phyloP scores from a whole-genome alignment of 1,140 invertebrate species.

The Ceratitis capitata region DNA sequence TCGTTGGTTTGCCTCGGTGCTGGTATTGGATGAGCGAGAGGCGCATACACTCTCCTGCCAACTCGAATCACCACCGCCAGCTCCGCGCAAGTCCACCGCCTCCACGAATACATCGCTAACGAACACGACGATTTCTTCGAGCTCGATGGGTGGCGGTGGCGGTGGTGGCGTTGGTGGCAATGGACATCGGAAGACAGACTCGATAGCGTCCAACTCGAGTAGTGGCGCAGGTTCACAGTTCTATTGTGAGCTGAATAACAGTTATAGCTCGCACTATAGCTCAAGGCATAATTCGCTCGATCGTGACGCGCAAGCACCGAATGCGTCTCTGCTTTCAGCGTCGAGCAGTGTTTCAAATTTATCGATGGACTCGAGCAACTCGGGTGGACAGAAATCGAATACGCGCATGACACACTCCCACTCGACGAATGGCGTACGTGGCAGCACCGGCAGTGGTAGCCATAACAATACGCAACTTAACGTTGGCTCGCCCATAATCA shows the following conservation, averaged over 20 bases:
- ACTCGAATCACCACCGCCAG: constrained; percentile 79
- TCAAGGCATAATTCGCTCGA: constrained; percentile 84
- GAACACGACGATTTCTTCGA: constrained; percentile 61
- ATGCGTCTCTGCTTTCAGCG: constrained; percentile 81
- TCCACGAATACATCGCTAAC: constrained; percentile 68
- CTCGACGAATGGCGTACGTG: constrained; percentile 45
- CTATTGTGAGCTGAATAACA: constrained; percentile 68
- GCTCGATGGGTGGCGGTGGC: constrained; percentile 43
- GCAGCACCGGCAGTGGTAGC: constrained; percentile 41
- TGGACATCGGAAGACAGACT: constrained; percentile 89
- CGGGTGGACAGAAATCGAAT: constrained; percentile 57
- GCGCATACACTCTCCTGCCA: constrained; percentile 91
- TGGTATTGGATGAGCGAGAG: constrained; percentile 89
- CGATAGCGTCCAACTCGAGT: constrained; percentile 88
- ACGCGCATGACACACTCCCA: constrained; percentile 59
- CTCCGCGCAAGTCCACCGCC: constrained; percentile 55
- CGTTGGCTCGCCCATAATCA: constrained; percentile 54
- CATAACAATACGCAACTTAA: constrained; percentile 31
- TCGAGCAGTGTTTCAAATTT: constrained; percentile 76
- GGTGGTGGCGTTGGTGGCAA: constrained; percentile 40
- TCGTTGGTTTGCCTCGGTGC: constrained; percentile 91
- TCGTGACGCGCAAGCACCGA: constrained; percentile 76
- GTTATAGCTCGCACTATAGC: constrained; percentile 60
- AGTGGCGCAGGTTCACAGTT: constrained; percentile 83
- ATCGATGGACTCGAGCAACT: constrained; percentile 63